Evolutionary conservation across 1,140 invertebrate genomes (phyloP), one percentile per base, ranked within the genome.

Genomic region (Tetragonula clypearis): DNA sequence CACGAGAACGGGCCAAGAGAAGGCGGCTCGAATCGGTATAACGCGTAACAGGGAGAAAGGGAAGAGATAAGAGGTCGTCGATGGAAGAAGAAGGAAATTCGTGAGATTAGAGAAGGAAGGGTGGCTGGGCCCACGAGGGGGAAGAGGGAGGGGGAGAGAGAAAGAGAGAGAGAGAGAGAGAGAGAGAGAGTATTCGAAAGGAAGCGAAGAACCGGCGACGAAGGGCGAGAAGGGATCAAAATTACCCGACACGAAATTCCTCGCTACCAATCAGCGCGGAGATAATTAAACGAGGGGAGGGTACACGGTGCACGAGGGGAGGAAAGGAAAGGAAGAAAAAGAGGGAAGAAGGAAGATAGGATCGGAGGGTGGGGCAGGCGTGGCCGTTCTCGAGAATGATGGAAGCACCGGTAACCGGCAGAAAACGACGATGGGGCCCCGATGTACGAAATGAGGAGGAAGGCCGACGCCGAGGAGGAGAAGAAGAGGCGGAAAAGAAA

Each of bases 221-320:
- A 60, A 81, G 84, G 75, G 79, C 82, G 84, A 84, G 89, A 86
- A 92, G 91, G 90, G 91, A 93, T 93, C 89, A 92, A 93, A 94
- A 93, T 94, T 93, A 94, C 92, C 90, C 91, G 92, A 93, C 89
- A 92, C 90, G 90, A 94, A 94, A 93, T 94, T 94, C 92, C 91
- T 93, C 82, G 89, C 93, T 94, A 94, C 93, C 93, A 94, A 94
- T 94, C 93, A 94, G 92, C 92, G 91, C 86, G 66, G 91, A 91
- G 93, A 94, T 94, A 94, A 94, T 94, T 94, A 94, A 94, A 94
- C 93, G 93, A 92, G 92, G 92, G 92, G 91, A 92, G 93, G 91
- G 89, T 92, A 93, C 85, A 85, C 65, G 84, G 82, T 60, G 71
- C 12, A 68, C 75, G 81, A 68, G 74, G 79, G 72, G 80, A 65